Conservation (phyloP, 1,140 invertebrate genomes). For the Drosophila lini region DNA sequence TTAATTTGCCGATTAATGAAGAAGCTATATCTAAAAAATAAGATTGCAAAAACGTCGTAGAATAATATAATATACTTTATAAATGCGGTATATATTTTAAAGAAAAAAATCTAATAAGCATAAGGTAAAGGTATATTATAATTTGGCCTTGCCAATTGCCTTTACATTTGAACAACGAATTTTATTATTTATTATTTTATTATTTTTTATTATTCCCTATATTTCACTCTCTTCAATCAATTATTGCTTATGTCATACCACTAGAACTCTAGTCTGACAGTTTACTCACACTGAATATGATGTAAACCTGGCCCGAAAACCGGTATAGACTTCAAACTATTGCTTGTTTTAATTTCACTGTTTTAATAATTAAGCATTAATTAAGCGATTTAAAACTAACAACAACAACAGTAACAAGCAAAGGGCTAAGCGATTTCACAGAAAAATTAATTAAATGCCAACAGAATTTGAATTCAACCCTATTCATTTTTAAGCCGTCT, state of each 20-base stretch:
- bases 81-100: too few relatives aligned
- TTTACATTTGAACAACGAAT: too few relatives aligned
- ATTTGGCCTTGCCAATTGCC: background rate
- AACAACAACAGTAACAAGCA: constrained; percentile 27
- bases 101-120: background rate
- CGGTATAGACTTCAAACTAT: constrained; percentile 1
- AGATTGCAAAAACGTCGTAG: too few relatives aligned
- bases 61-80: too few relatives aligned
- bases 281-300: constrained; percentile 10
- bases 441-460: constrained; percentile 33
- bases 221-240: background rate
- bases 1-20: too few relatives aligned
- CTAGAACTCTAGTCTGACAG: constrained; percentile 15
- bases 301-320: constrained; percentile 8
- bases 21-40: too few relatives aligned
- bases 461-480: background rate
- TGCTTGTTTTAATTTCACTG: constrained; percentile 25
- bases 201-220: too few relatives aligned
- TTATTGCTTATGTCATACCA: constrained; percentile 16
- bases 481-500: background rate
- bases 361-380: constrained; percentile 63
- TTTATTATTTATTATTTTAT: too few relatives aligned
- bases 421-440: constrained; percentile 21
- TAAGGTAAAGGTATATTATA: background rate
- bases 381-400: constrained; percentile 1